Evolutionary conservation across 2,113 vertebrate species (phyloP).

Genomic region (Xerus inauris): DNA sequence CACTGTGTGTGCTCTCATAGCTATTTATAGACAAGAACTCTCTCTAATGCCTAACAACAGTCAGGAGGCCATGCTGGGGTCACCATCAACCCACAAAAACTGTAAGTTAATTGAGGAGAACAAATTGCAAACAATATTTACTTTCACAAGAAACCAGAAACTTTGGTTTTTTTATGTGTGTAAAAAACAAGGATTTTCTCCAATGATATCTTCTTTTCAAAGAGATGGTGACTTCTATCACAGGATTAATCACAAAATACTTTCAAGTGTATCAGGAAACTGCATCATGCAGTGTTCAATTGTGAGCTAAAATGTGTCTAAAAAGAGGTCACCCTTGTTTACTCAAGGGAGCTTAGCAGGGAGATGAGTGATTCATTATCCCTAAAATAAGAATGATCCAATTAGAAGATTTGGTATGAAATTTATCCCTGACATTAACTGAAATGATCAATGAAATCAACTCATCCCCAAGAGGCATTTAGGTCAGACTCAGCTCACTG

Average conservation of each 20-base stretch:
- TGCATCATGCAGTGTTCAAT: background rate
- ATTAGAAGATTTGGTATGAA: conserved; percentile 15
- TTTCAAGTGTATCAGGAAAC: background rate
- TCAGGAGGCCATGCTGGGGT: background rate
- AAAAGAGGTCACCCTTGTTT: background rate
- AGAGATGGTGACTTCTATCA: background rate
- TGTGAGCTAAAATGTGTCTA: background rate
- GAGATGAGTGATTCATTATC: conserved; percentile 10
- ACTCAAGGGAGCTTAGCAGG: background rate
- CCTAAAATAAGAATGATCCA: background rate
- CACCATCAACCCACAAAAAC: background rate
- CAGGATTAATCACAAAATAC: background rate
- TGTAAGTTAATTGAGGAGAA: background rate
- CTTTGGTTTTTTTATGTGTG: background rate
- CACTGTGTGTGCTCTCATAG: background rate
- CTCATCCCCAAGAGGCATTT: background rate
- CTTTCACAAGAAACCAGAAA: background rate
- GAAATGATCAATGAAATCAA: conserved; percentile 32
- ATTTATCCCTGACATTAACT: background rate
- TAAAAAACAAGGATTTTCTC: background rate
- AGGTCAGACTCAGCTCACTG: background rate
- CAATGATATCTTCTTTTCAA: background rate
- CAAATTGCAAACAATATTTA: background rate
- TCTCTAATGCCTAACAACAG: background rate
- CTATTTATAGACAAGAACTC: background rate